Conservation (phyloP, 2,113 vertebrate genomes). For the Proterorhinus semilunaris region DNA sequence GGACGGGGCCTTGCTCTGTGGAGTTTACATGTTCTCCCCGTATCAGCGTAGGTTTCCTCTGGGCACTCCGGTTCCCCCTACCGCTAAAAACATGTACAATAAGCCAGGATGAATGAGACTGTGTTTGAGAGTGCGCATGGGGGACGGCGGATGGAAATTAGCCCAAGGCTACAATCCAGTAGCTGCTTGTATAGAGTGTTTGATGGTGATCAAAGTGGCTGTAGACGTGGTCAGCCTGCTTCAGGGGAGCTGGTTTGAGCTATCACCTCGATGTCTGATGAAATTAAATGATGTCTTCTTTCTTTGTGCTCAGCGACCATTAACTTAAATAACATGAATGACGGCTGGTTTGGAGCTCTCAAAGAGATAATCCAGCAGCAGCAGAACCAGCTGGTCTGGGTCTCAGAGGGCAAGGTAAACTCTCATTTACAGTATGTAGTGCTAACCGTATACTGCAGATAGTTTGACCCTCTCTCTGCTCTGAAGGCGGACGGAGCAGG, state of each 20-base stretch:
- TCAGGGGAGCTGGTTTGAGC: neutral
- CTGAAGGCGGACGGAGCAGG: constrained; percentile 93
- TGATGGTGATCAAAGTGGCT: neutral
- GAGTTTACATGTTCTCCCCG: too few relatives aligned
- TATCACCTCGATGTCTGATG: neutral
- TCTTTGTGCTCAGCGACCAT: constrained; percentile 84
- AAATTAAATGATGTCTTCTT: neutral
- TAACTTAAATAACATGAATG: constrained; percentile 98
- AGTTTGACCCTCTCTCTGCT: neutral
- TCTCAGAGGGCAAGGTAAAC: constrained; percentile 98
- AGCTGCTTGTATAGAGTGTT: neutral
- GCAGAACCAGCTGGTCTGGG: constrained; percentile 98
- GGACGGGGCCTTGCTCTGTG: too few relatives aligned
- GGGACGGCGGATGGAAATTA: too few relatives aligned
- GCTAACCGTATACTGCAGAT: neutral
- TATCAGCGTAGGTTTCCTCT: too few relatives aligned
- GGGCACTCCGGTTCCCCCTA: too few relatives aligned
- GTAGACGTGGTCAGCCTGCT: neutral
- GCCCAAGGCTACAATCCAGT: too few relatives aligned
- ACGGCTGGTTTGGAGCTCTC: constrained; percentile 96
- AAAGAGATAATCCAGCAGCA: constrained; percentile 95
- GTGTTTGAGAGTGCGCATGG: too few relatives aligned
- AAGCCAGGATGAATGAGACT: too few relatives aligned
- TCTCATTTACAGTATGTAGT: neutral
- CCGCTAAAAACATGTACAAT: too few relatives aligned